Conservation (phyloP, 2,888 invertebrate species). For the Xestia sexstrigata region DNA sequence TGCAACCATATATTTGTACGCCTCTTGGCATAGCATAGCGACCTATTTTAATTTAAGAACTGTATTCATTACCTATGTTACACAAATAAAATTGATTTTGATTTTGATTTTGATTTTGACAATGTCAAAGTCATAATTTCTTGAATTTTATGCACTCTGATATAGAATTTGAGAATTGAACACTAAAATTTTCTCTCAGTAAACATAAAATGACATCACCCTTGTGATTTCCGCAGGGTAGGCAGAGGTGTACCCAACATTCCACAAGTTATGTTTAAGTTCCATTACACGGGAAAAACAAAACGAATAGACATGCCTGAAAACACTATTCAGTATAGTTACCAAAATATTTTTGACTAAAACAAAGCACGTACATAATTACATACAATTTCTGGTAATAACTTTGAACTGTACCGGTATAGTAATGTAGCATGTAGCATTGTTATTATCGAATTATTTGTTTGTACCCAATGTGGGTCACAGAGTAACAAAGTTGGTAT, state of each 20-base stretch:
- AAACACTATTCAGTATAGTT: neutral
- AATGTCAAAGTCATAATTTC: neutral
- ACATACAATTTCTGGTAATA: neutral
- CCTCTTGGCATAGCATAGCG: too few species aligned
- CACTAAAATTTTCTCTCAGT: neutral
- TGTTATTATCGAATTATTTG: conserved; percentile 26
- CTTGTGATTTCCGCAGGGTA: too few species aligned
- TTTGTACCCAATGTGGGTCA: conserved; percentile 32
- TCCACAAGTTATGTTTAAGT: neutral
- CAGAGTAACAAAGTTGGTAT: conserved; percentile 18
- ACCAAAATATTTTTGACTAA: neutral
- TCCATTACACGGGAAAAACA: neutral
- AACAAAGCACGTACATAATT: conserved; percentile 13
- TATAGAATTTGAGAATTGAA: neutral
- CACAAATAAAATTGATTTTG: too few species aligned
- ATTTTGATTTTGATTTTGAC: too few species aligned
- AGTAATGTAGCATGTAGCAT: conserved; percentile 3
- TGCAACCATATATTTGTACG: too few species aligned
- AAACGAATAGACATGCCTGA: neutral
- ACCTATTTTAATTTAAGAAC: too few species aligned
- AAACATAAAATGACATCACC: neutral
- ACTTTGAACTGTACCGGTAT: neutral
- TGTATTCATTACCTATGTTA: too few species aligned
- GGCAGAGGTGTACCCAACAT: neutral
- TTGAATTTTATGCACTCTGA: neutral